Conservation (phyloP, 2,113 vertebrate species). For the Ptilonorhynchus violaceus region DNA sequence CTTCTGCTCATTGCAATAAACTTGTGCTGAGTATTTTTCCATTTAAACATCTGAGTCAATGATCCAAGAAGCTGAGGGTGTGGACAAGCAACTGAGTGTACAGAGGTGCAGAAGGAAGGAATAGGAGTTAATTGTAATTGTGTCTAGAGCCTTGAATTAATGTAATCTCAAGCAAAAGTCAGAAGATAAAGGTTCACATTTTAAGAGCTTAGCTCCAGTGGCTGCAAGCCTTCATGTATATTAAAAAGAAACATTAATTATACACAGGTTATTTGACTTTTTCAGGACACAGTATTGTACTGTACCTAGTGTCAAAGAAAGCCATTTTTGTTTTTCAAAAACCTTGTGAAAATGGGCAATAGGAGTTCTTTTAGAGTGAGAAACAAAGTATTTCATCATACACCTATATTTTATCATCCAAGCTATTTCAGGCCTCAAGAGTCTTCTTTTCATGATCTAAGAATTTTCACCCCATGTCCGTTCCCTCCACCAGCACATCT, state of each 20-base stretch:
- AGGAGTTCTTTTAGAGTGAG: background rate
- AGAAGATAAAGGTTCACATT: background rate
- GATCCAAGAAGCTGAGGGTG: constrained; percentile 22
- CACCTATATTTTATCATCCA: background rate
- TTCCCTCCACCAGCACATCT: background rate
- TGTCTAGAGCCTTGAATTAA: background rate
- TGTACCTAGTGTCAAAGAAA: background rate
- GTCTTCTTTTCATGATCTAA: background rate
- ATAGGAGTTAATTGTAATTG: background rate
- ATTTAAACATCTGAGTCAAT: constrained; percentile 15
- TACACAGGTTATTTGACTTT: background rate
- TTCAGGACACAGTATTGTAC: background rate
- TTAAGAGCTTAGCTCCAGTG: background rate
- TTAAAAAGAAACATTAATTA: background rate
- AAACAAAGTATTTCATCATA: background rate
- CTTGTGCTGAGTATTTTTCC: constrained; percentile 69
- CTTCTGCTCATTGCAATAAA: background rate
- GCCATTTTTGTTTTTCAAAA: background rate
- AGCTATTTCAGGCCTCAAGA: background rate
- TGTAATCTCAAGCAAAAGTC: background rate
- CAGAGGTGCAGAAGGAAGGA: background rate
- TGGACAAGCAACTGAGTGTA: background rate
- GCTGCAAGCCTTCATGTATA: background rate
- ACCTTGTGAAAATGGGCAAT: background rate
- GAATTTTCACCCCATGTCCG: background rate